These are phyloP conservation scores for Clarias macrocephalus DNA, from an alignment of 2,113 vertebrate genomes.

Conservation along the genomic window DNA sequence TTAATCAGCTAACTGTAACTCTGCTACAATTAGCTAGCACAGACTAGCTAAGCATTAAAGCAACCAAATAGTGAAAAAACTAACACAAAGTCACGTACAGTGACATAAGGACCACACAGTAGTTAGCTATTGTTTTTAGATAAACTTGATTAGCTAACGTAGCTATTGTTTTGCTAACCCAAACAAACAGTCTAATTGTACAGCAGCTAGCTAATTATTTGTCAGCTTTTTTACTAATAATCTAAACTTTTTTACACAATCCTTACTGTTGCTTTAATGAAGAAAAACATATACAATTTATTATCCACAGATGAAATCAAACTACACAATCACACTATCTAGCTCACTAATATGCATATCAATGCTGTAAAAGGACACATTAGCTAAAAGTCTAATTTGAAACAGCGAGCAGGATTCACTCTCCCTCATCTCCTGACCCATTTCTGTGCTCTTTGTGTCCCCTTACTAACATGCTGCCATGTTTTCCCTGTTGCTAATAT, in stretches of 20 bases:
- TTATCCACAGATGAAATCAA: neutral
- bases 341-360: neutral
- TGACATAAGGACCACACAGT: neutral
- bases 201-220: neutral
- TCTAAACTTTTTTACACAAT: neutral
- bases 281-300: neutral
- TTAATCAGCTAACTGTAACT: neutral
- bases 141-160: neutral
- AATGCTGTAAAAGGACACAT: neutral
- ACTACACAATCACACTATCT: neutral
- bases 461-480: slow-evolving; percentile 58
- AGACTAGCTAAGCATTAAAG: too few relatives aligned
- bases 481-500: slow-evolving; percentile 49
- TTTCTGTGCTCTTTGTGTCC: slow-evolving; percentile 58
- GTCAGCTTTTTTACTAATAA: neutral
- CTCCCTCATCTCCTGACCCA: slow-evolving; percentile 72
- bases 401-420: slow-evolving; percentile 32
- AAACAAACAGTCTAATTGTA: too few relatives aligned
- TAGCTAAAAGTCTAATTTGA: slow-evolving; percentile 32
- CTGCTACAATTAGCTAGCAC: too few relatives aligned
- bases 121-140: neutral
- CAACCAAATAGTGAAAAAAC: neutral
- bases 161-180: neutral
- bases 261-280: neutral
- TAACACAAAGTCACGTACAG: neutral